phyloP scores from a whole-genome alignment of 1,140 invertebrate genomes.

The Dreissena polymorpha region DNA sequence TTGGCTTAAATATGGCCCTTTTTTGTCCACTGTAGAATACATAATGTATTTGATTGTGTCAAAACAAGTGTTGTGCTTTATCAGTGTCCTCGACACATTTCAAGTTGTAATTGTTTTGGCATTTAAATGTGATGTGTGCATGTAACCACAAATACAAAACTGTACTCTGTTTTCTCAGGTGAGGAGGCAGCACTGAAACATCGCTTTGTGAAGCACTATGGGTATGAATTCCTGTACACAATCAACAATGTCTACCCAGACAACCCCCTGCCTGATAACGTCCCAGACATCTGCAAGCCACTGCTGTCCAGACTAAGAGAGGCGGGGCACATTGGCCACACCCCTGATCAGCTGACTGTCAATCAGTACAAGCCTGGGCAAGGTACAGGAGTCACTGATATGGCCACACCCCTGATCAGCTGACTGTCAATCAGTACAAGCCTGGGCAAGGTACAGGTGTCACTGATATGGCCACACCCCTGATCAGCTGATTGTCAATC shows the following conservation, averaged over 20 bases:
- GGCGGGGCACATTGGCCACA: conserved; percentile 76
- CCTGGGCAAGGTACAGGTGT: conserved; percentile 97
- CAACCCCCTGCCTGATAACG: conserved; percentile 84
- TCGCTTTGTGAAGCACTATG: conserved; percentile 94
- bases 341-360: conserved; percentile 95
- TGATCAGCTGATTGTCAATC: conserved; percentile 96
- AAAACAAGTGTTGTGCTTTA: no score
- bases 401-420: conserved; percentile 87
- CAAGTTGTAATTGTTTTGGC: no score
- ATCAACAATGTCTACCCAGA: conserved; percentile 92
- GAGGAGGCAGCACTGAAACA: conserved; percentile 84
- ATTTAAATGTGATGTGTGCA: no score
- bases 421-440: conserved; percentile 95
- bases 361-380: conserved; percentile 96
- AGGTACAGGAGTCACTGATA: no score
- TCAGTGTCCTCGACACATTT: no score
- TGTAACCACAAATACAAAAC: no score
- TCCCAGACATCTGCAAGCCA: conserved; percentile 87
- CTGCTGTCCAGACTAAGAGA: conserved; percentile 84
- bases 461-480: conserved; percentile 83
- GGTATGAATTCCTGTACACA: conserved; percentile 95
- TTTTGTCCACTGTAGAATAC: no score
- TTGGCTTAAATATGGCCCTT: no score
- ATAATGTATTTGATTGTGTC: no score
- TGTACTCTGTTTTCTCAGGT: background rate